A percentile compares a stretch with the other conserved stretches of the same genome.
Conservation (phyloP, 2,888 invertebrate species). For the Lordiphosa andalusiaca region DNA sequence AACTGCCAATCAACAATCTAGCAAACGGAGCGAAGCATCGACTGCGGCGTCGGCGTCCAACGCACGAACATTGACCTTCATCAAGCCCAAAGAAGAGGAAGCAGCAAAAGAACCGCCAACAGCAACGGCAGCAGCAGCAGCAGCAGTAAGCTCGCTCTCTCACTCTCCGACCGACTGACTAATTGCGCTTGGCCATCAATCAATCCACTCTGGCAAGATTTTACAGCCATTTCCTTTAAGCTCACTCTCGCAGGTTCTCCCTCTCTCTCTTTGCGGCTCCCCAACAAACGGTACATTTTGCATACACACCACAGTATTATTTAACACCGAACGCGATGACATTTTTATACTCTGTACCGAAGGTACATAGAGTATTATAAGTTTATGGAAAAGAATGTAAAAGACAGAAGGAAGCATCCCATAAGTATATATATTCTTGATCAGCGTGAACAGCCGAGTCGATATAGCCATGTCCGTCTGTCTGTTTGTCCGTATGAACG, state of each 20-base stretch:
- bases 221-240: slow-evolving; percentile 17
- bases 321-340: slow-evolving; percentile 52
- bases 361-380: too few species aligned
- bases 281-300: slow-evolving; percentile 37
- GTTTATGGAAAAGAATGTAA: too few species aligned
- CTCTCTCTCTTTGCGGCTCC: slow-evolving; percentile 19
- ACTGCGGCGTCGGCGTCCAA: slow-evolving; percentile 42
- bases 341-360: too few species aligned
- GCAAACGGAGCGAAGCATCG: slow-evolving; percentile 39
- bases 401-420: too few species aligned
- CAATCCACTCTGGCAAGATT: slow-evolving; percentile 6
- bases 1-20: slow-evolving; percentile 36
- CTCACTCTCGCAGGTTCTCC: not conserved
- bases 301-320: slow-evolving; percentile 48
- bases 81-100: slow-evolving; percentile 52
- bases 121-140: slow-evolving; percentile 16
- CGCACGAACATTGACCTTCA: slow-evolving; percentile 77
- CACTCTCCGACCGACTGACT: slow-evolving; percentile 1
- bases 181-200: slow-evolving; percentile 34
- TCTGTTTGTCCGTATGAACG: too few species aligned
- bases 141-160: slow-evolving; percentile 28
- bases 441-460: too few species aligned
- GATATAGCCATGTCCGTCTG: too few species aligned
- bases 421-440: too few species aligned
- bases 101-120: slow-evolving; percentile 26